phyloP scores from a whole-genome alignment of 2,113 vertebrate genomes.

The Lepidothrix coronata region DNA sequence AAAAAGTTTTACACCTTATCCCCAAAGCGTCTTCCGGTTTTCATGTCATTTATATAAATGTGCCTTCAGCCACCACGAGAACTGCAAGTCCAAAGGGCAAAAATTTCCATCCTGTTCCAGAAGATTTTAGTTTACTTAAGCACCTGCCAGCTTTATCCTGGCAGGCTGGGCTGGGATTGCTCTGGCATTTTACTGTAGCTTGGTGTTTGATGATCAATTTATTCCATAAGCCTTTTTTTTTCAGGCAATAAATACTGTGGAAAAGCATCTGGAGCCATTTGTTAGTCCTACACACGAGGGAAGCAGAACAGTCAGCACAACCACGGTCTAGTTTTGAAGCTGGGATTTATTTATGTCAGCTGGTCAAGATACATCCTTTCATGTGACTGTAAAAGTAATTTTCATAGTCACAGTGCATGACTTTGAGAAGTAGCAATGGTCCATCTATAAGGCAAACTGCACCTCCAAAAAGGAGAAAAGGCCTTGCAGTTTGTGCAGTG shows the following conservation, averaged over 20 bases:
- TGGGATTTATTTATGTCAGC: not conserved
- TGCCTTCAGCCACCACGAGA: not conserved
- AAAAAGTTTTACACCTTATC: not conserved
- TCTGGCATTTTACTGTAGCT: not conserved
- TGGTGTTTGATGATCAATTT: not conserved
- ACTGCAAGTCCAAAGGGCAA: not conserved
- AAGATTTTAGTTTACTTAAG: not conserved
- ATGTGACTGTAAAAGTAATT: not conserved
- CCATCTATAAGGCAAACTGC: not conserved
- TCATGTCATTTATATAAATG: not conserved
- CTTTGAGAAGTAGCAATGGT: not conserved
- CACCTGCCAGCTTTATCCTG: not conserved
- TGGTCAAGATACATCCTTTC: not conserved
- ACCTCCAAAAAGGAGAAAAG: not conserved
- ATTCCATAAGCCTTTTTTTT: not conserved
- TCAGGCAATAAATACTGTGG: not conserved
- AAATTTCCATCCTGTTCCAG: not conserved
- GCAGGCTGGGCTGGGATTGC: not conserved
- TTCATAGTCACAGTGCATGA: fast-evolving
- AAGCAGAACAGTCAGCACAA: not conserved
- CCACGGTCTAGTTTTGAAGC: not conserved
- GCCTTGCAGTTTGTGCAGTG: not conserved
- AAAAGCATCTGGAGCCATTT: slow-evolving; percentile 36
- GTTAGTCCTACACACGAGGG: not conserved
- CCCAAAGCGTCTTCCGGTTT: not conserved